phyloP scores from a whole-genome alignment of 92 coral and sea anemone genomes.

The Zoanthus sansibaricus region DNA sequence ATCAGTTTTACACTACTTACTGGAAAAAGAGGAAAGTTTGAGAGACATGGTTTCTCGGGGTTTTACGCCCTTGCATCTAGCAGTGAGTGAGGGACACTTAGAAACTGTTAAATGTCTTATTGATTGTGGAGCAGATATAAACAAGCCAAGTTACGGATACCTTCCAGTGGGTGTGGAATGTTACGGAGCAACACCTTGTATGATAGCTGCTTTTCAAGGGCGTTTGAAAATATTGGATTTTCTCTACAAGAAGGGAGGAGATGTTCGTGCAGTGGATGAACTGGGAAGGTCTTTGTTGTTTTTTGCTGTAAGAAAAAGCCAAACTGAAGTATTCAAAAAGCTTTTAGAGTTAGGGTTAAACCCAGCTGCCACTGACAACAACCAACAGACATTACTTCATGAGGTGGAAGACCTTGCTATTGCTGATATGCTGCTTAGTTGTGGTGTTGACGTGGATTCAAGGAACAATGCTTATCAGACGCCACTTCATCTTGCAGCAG shows the following conservation, averaged over 20 bases:
- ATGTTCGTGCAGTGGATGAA: slow-evolving; percentile 8
- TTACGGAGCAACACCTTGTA: slow-evolving; percentile 42
- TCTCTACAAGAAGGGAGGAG: slow-evolving; percentile 28
- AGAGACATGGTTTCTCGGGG: slow-evolving; percentile 19
- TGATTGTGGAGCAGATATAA: slow-evolving; percentile 36
- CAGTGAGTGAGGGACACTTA: slow-evolving; percentile 18
- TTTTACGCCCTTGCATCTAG: slow-evolving; percentile 43
- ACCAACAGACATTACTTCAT: slow-evolving; percentile 25
- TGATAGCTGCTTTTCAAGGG: slow-evolving; percentile 47
- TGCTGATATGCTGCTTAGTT: slow-evolving; percentile 24
- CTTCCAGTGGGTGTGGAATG: slow-evolving; percentile 36
- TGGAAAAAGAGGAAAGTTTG: slow-evolving; percentile 39
- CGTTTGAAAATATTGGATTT: not conserved
- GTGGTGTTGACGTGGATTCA: slow-evolving; percentile 12
- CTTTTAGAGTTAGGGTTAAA: slow-evolving; percentile 4
- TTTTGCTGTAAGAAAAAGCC: slow-evolving; percentile 25
- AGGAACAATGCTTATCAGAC: slow-evolving; percentile 15
- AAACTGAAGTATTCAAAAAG: not conserved
- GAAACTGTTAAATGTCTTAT: slow-evolving; percentile 34
- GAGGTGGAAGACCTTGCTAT: not conserved
- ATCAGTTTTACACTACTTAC: not conserved
- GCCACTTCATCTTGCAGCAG: slow-evolving; percentile 43
- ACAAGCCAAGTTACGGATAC: slow-evolving; percentile 34
- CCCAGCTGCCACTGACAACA: slow-evolving; percentile 2
- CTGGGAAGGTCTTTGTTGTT: slow-evolving; percentile 30